Conservation (phyloP, 2,113 vertebrate species). For the Peromyscus leucopus region DNA sequence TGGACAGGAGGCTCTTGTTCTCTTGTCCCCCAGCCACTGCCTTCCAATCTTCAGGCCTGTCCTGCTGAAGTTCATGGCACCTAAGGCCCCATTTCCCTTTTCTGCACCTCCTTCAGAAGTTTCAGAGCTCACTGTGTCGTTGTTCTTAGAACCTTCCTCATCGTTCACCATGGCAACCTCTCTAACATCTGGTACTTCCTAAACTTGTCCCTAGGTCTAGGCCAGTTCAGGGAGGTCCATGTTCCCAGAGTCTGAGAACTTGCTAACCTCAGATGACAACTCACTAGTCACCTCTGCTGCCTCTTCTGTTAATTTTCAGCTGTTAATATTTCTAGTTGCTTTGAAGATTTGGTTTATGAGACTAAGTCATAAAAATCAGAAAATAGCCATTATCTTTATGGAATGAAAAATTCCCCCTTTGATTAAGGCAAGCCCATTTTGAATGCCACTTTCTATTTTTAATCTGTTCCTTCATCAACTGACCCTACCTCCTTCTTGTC, state of each 20-base stretch:
- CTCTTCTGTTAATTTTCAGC: not conserved
- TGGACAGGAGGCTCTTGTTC: fast-evolving
- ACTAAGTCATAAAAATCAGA: constrained; percentile 6
- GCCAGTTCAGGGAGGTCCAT: not conserved
- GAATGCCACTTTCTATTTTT: not conserved
- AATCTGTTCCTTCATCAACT: not conserved
- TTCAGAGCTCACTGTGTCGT: not conserved
- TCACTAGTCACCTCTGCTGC: too few relatives aligned
- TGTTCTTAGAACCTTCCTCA: not conserved
- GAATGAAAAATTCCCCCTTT: not conserved
- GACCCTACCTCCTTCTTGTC: not conserved
- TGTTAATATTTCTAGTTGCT: not conserved
- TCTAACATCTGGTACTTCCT: not conserved
- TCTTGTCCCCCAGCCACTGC: too few relatives aligned
- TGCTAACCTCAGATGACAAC: not conserved
- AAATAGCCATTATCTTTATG: not conserved
- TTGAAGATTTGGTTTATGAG: constrained; percentile 40
- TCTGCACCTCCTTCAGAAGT: not conserved
- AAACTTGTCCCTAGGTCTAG: not conserved
- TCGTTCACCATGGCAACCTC: fast-evolving
- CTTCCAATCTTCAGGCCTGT: fast-evolving
- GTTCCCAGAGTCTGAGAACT: not conserved
- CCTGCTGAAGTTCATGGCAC: not conserved
- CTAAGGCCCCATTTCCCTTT: not conserved
- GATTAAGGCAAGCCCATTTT: constrained; percentile 7